A percentile compares a stretch with the other conserved stretches of the same genome.
Conservation (phyloP, 2,113 vertebrate genomes). For the Melanostigma gelatinosum region DNA sequence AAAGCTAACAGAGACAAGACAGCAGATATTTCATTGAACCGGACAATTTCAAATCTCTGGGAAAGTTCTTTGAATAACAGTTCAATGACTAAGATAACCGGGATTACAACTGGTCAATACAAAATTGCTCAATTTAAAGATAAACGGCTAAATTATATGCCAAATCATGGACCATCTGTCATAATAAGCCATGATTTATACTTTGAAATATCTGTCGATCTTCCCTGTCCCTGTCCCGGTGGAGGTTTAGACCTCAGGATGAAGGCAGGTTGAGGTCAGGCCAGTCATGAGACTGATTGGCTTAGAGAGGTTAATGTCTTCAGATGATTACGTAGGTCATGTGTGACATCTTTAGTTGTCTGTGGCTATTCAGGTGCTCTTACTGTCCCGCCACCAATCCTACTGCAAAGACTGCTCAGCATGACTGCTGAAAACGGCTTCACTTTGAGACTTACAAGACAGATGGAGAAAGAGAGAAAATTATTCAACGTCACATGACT, state of each 20-base stretch:
- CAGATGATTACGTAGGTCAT: slow-evolving; percentile 38
- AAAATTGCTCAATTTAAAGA: not conserved
- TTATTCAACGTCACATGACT: slow-evolving; percentile 28
- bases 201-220: not conserved
- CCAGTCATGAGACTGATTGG: slow-evolving; percentile 50
- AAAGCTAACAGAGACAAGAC: slow-evolving; percentile 26
- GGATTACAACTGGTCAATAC: not conserved
- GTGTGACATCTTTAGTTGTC: slow-evolving; percentile 18
- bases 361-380: not conserved
- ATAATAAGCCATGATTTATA: not conserved
- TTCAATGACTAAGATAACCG: slow-evolving; percentile 10
- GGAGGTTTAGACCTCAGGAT: slow-evolving; percentile 16
- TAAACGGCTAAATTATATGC: not conserved
- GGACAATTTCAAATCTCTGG: slow-evolving; percentile 26
- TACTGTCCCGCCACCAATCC: slow-evolving; percentile 1
- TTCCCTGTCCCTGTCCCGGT: not conserved
- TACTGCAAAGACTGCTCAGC: slow-evolving; percentile 14
- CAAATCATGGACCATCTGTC: not conserved
- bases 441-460: slow-evolving; percentile 23
- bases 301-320: slow-evolving; percentile 51
- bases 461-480: slow-evolving; percentile 23
- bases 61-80: slow-evolving; percentile 4
- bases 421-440: slow-evolving; percentile 20
- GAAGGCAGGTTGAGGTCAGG: slow-evolving; percentile 41
- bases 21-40: slow-evolving; percentile 18